phyloP scores from a whole-genome alignment of 2,113 vertebrate species.

The Aptenodytes forsteri region DNA sequence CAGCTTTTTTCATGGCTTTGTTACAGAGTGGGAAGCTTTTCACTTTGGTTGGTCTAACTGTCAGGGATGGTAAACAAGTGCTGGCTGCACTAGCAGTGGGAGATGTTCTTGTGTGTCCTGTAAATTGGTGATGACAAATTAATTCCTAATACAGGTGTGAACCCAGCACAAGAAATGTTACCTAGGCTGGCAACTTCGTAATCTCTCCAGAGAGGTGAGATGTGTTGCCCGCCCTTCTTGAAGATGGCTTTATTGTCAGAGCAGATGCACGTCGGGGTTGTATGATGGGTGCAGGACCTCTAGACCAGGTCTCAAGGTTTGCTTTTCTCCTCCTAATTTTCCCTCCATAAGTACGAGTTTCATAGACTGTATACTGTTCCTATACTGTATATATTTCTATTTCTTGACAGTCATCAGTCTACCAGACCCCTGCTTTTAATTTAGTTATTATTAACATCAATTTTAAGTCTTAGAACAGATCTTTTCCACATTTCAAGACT shows the following conservation, averaged over 20 bases:
- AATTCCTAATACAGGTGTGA: neutral
- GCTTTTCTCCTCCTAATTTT: neutral
- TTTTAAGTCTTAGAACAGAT: neutral
- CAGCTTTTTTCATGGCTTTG: neutral
- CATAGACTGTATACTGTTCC: neutral
- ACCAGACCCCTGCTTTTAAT: neutral
- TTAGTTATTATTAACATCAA: neutral
- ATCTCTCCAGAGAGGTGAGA: neutral
- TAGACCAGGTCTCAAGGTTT: neutral
- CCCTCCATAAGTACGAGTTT: neutral
- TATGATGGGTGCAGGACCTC: no score
- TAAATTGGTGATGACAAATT: neutral
- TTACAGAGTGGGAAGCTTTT: neutral
- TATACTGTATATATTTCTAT: neutral
- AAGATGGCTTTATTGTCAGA: neutral
- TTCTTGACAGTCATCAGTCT: neutral
- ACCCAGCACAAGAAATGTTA: neutral
- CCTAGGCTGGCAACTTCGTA: neutral
- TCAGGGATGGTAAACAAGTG: no score
- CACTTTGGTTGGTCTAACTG: neutral
- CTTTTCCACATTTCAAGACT: neutral
- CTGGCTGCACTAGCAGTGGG: no score
- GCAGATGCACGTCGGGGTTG: fast-evolving
- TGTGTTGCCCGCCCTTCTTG: neutral
- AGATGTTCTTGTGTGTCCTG: neutral